Evolutionary conservation across 2,888 invertebrate genomes (phyloP).

Genomic region (Tanypteryx hageni): DNA sequence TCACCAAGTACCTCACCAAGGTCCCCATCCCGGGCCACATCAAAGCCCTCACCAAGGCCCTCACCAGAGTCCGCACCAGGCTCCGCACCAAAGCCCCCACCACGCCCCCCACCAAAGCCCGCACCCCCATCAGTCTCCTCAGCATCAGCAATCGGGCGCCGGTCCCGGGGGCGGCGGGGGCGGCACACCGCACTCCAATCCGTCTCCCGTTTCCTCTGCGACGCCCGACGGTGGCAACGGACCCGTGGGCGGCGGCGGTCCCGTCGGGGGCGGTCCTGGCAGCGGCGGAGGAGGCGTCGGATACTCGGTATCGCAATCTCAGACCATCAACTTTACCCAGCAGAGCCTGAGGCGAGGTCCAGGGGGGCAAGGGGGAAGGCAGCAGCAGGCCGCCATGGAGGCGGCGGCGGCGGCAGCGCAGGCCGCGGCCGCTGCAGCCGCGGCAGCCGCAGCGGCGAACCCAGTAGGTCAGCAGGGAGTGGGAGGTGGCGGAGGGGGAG

Average conservation of each 20-base stretch:
- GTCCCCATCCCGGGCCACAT: constrained; percentile 55
- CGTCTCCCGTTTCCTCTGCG: constrained; percentile 53
- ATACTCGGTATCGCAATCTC: constrained; percentile 79
- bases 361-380: constrained; percentile 33
- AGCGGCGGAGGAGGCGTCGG: constrained; percentile 26
- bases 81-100: constrained; percentile 59
- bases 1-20: constrained; percentile 62
- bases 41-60: constrained; percentile 58
- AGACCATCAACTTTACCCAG: constrained; percentile 91
- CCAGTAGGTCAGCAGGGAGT: constrained; percentile 75
- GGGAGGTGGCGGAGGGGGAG: constrained; percentile 28
- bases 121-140: constrained; percentile 56
- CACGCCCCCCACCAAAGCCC: constrained; percentile 61
- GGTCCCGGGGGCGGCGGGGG: constrained; percentile 25
- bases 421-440: constrained; percentile 79
- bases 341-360: constrained; percentile 79
- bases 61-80: constrained; percentile 52
- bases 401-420: constrained; percentile 81
- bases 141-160: constrained; percentile 49
- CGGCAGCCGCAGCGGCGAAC: constrained; percentile 81
- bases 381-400: constrained; percentile 68
- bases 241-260: constrained; percentile 1
- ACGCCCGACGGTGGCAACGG: constrained; percentile 52
- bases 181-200: constrained; percentile 54
- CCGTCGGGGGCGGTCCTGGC: constrained; percentile 29